Evolutionary conservation across 2,888 invertebrate species (phyloP).

Genomic region (Sabellastarte sp.): DNA sequence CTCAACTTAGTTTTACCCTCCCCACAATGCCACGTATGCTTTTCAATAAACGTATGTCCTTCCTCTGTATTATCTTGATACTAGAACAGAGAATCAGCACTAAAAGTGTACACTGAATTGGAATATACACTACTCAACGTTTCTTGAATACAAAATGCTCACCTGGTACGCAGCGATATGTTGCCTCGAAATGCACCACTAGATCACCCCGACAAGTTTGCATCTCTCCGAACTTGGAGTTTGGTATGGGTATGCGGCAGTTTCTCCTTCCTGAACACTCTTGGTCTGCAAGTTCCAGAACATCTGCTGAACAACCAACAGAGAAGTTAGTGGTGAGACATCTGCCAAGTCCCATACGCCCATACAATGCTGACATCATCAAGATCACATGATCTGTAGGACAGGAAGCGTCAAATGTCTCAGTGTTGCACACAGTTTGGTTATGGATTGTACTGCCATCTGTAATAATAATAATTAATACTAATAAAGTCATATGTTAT

Average conservation of each 20-base stretch:
- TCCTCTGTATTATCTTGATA: no score
- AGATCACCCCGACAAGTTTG: conserved; percentile 25
- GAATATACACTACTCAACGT: no score
- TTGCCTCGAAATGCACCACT: conserved; percentile 22
- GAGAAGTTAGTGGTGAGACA: conserved; percentile 20
- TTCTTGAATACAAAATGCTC: no score
- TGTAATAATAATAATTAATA: no score
- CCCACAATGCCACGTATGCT: no score
- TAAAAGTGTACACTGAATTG: no score
- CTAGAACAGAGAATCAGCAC: no score
- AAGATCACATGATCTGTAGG: conserved; percentile 17
- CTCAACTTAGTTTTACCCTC: no score
- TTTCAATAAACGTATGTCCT: no score
- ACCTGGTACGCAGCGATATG: conserved; percentile 22
- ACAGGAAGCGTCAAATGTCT: conserved; percentile 18
- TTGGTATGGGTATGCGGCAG: conserved; percentile 16
- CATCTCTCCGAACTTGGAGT: conserved; percentile 15
- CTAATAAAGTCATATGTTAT: no score
- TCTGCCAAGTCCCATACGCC: conserved; percentile 21
- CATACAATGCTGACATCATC: conserved; percentile 20
- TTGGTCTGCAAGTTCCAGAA: conserved; percentile 18
- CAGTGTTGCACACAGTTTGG: background rate
- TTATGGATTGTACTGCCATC: no score
- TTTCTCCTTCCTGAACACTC: conserved; percentile 20
- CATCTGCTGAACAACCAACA: conserved; percentile 24